phyloP scores from a whole-genome alignment of 1,140 invertebrate species.

The Drosophila varians region DNA sequence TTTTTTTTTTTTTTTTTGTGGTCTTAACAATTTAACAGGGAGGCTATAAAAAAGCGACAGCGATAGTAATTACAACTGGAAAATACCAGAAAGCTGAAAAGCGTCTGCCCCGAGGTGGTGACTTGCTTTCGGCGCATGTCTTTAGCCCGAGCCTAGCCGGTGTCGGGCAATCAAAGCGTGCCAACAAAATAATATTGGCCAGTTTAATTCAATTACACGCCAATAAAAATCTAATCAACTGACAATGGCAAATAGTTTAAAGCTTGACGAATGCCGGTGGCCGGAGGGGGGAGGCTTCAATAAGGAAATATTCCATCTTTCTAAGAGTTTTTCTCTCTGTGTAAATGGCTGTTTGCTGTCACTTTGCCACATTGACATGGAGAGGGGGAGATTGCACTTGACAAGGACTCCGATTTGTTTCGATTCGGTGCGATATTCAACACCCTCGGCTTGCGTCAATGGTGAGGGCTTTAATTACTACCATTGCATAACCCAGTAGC shows the following conservation, averaged over 20 bases:
- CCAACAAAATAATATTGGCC: conserved; percentile 68
- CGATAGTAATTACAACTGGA: conserved; percentile 75
- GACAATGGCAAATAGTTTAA: conserved; percentile 37
- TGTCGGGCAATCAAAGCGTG: conserved; percentile 67
- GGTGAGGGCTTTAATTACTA: conserved; percentile 33
- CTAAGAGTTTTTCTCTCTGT: background rate
- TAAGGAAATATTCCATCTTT: background rate
- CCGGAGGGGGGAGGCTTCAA: background rate
- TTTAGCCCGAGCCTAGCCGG: conserved; percentile 35
- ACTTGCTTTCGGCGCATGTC: conserved; percentile 39
- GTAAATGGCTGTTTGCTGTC: conserved; percentile 53
- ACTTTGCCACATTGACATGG: conserved; percentile 40
- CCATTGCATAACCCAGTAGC: conserved; percentile 48
- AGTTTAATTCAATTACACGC: conserved; percentile 74
- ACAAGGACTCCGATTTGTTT: conserved; percentile 41
- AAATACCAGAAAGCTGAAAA: conserved; percentile 70
- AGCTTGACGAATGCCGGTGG: background rate
- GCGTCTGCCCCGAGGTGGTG: conserved; percentile 11
- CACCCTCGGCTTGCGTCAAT: conserved; percentile 50
- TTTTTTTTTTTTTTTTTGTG: background rate
- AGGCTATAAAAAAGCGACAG: conserved; percentile 21
- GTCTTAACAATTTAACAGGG: conserved; percentile 7
- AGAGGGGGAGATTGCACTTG: conserved; percentile 31
- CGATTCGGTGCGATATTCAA: conserved; percentile 55
- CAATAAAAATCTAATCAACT: conserved; percentile 75